phyloP scores from a whole-genome alignment of 2,113 vertebrate genomes.

The Perccottus glenii region DNA sequence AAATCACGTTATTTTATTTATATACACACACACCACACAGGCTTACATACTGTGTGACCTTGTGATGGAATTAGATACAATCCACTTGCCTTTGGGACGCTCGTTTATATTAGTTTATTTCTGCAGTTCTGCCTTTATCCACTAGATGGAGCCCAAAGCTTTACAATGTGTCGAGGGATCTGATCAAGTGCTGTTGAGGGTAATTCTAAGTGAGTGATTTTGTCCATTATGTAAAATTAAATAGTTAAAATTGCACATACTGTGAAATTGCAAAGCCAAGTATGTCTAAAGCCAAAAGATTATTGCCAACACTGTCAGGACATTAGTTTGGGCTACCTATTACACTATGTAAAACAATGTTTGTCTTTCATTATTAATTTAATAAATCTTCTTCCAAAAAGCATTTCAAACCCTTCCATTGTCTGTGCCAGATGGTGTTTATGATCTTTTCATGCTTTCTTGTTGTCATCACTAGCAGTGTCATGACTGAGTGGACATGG shows the following conservation, averaged over 20 bases:
- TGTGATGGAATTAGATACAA: background rate
- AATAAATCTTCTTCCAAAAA: too few species aligned
- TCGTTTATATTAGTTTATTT: background rate
- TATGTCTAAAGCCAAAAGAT: too few species aligned
- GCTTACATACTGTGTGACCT: background rate
- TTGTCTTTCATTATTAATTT: too few species aligned
- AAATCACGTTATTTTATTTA: background rate
- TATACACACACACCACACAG: too few species aligned
- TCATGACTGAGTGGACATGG: background rate
- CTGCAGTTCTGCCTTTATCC: slow-evolving; percentile 7
- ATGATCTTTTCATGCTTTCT: background rate
- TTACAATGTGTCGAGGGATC: background rate
- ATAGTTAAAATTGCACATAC: too few species aligned
- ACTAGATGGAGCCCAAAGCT: slow-evolving; percentile 41
- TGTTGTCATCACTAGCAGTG: background rate
- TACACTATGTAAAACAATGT: too few species aligned
- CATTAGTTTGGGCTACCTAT: too few species aligned
- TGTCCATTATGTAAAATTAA: too few species aligned
- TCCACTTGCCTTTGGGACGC: background rate
- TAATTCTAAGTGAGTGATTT: too few species aligned
- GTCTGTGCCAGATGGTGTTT: background rate
- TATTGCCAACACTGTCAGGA: too few species aligned
- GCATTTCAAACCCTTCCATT: background rate
- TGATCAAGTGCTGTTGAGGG: too few species aligned
- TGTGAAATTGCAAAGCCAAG: too few species aligned